Base-by-base conservation (phyloP, 2,888 invertebrate species). In the Zele albiditarsus region DNA sequence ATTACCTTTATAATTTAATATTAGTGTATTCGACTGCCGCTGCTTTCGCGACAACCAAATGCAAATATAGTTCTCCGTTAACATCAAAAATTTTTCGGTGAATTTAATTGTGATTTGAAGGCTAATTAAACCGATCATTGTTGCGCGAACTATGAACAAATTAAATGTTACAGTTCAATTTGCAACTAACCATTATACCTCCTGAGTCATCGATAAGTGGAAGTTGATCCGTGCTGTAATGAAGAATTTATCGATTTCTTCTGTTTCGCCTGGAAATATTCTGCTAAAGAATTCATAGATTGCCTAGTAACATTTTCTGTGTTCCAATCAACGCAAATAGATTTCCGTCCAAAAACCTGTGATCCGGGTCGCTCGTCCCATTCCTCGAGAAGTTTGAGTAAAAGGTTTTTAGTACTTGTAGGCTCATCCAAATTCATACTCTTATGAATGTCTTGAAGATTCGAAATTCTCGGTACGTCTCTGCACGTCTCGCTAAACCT, bases 211-310 rank as follows among this genome's bases (percentile, higher is more conserved):
- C 75, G 80, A 74, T 80, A 73, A 63, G 77, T 62, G 6, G 82
- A 65, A 4, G 81, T 38, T 6, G 83, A 66, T 71, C 67, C 65
- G 72, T 27, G 62, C 49, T 16, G 69, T 53, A 10, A 70, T 69
- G n/a, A 58, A 62, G 63, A 68, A 27, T 62, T 75, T 42, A 71
- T 71, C 10, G 78, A 68, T 71, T 87, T 85, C 63, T 85, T 84
- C 73, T 86, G 87, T 67, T 87, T 87, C 62, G 91, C 90, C 79
- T 94, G 94, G 88, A 95, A 95, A 90, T 95, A 95, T 73, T 94
- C 94, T 81, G 95, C 95, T 62, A 95, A 91, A 73, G 95, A 95
- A 81, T 94, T 95, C 91, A 96, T 95, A 10, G 95, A 94, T 82
- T 92, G 93, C 84, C 95, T 94, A 49, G 94, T 95, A 69, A 95